phyloP scores from a whole-genome alignment of 1,140 invertebrate genomes.

The Papilio glaucus region DNA sequence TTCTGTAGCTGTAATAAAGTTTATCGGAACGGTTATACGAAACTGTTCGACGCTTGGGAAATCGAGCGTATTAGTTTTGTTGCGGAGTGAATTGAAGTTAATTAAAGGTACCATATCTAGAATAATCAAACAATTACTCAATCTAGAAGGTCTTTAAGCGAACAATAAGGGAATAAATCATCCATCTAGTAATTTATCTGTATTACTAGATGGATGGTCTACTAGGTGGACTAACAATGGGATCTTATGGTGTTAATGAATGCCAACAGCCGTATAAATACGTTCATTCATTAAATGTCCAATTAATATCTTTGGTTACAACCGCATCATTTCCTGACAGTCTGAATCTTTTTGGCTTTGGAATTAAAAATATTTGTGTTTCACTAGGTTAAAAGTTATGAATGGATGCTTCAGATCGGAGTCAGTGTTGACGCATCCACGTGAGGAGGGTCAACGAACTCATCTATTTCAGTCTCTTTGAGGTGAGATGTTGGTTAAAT shows the following conservation, averaged over 20 bases:
- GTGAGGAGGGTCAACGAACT: constrained; percentile 25
- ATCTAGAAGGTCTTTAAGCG: not conserved
- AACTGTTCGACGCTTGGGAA: constrained; percentile 1
- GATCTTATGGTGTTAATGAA: too few relatives aligned
- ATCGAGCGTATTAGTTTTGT: constrained; percentile 7
- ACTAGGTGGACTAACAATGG: too few relatives aligned
- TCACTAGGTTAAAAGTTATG: not conserved
- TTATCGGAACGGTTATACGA: constrained; percentile 7
- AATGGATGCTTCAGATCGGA: not conserved
- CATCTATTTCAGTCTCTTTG: constrained; percentile 38
- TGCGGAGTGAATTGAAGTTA: not conserved
- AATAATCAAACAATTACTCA: not conserved
- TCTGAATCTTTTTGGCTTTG: not conserved
- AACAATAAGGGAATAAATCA: not conserved
- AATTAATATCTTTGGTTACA: not conserved
- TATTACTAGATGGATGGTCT: too few relatives aligned
- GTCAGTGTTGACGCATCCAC: not conserved
- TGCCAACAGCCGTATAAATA: too few relatives aligned
- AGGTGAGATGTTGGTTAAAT: constrained; percentile 36
- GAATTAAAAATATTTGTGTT: not conserved
- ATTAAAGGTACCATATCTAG: not conserved
- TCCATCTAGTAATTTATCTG: not conserved
- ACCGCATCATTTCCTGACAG: not conserved
- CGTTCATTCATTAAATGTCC: not conserved
- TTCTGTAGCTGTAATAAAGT: constrained; percentile 26